These are phyloP conservation scores for Aradus depressus DNA, from an alignment of 2,888 invertebrate genomes.

Conservation along the genomic window DNA sequence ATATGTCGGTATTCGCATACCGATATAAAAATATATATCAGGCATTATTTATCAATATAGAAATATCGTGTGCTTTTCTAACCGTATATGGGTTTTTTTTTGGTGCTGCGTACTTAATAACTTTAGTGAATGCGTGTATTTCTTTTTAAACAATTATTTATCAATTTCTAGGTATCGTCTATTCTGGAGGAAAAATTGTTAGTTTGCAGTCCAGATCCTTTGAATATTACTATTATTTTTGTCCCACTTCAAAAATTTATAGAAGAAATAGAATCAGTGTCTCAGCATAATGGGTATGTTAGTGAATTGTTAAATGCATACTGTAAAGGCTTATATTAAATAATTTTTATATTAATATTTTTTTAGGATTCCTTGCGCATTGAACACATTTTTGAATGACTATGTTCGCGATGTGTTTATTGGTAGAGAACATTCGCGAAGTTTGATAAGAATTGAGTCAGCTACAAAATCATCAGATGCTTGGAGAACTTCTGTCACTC, in stretches of 20 bases:
- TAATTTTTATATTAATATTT: constrained; percentile 8
- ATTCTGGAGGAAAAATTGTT: constrained; percentile 45
- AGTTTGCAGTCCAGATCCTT: constrained; percentile 65
- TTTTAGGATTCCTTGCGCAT: constrained; percentile 54
- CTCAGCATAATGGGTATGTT: constrained; percentile 47
- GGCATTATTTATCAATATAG: too few species aligned
- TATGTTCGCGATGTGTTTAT: constrained; percentile 80
- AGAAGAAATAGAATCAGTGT: constrained; percentile 65
- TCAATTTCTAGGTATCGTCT: constrained; percentile 19
- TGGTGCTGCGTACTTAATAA: too few species aligned
- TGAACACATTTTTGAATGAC: constrained; percentile 74
- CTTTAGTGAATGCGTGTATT: too few species aligned
- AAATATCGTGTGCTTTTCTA: too few species aligned
- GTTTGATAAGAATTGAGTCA: constrained; percentile 53
- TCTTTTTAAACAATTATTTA: constrained; percentile 9
- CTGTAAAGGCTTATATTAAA: neutral
- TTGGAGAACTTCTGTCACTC: constrained; percentile 62
- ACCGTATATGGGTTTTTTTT: too few species aligned
- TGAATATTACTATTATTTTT: constrained; percentile 65
- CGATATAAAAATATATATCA: too few species aligned
- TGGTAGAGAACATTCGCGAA: constrained; percentile 56
- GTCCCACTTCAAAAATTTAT: constrained; percentile 73
- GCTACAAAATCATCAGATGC: constrained; percentile 65
- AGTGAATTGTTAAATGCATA: constrained; percentile 36
- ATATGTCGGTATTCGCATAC: too few species aligned